Conservation (phyloP, 1,140 invertebrate species). For the Whitmania pigra region DNA sequence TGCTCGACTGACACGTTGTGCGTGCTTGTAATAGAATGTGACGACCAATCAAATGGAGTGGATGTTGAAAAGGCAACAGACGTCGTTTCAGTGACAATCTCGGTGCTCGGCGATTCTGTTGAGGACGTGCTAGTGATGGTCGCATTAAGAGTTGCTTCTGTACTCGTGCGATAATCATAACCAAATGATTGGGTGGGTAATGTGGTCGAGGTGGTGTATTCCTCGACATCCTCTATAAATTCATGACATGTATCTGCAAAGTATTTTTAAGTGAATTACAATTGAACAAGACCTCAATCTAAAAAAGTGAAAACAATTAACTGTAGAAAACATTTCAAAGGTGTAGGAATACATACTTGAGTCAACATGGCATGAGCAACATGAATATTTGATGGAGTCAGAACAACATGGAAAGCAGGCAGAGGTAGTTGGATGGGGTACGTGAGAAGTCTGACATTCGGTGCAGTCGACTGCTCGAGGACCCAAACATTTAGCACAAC, state of each 20-base stretch:
- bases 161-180: too few species aligned
- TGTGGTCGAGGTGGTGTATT: too few species aligned
- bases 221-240: too few species aligned
- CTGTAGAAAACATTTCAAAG: too few species aligned
- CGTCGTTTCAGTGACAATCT: background rate
- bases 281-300: too few species aligned
- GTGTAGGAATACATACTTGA: too few species aligned
- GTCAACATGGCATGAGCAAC: constrained; percentile 12
- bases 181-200: too few species aligned
- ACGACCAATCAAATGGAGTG: background rate
- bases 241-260: too few species aligned
- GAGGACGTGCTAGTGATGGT: background rate
- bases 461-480: constrained; percentile 7
- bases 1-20: background rate
- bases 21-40: background rate
- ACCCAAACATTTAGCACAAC: constrained; percentile 12
- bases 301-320: too few species aligned
- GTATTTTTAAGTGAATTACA: too few species aligned
- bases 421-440: background rate
- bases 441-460: background rate
- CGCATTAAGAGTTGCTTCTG: background rate
- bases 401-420: constrained; percentile 17
- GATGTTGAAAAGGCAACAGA: background rate
- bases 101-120: background rate
- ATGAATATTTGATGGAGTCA: constrained; percentile 4